phyloP scores from a whole-genome alignment of 1,140 invertebrate genomes.

The Eubasilissa regina region DNA sequence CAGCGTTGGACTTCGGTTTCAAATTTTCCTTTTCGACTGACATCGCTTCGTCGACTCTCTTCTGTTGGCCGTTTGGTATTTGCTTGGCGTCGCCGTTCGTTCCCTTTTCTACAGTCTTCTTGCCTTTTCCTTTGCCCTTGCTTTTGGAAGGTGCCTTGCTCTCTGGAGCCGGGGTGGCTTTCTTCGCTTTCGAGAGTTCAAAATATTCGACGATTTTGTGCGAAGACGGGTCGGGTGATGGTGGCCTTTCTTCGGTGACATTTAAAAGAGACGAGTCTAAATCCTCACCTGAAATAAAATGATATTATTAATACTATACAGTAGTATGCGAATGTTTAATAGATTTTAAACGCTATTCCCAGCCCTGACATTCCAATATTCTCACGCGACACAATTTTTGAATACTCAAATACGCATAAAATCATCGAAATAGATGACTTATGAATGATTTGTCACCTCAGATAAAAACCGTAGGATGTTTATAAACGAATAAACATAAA shows the following conservation, averaged over 20 bases:
- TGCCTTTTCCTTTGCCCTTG: slow-evolving; percentile 51
- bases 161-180: not conserved
- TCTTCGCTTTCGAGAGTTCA: not conserved
- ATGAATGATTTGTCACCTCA: not conserved
- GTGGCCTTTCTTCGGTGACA: slow-evolving; percentile 24
- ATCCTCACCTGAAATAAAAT: slow-evolving; percentile 8
- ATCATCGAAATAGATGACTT: not conserved
- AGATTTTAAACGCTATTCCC: too few species aligned
- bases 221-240: slow-evolving; percentile 34
- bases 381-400: not conserved
- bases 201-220: slow-evolving; percentile 58
- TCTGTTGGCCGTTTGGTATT: not conserved
- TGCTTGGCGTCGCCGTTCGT: not conserved
- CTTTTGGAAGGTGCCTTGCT: not conserved
- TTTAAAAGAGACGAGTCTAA: slow-evolving; percentile 13
- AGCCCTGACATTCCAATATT: too few species aligned
- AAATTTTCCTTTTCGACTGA: slow-evolving; percentile 25
- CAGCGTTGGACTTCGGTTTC: slow-evolving; percentile 2
- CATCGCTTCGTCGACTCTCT: not conserved
- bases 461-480: not conserved
- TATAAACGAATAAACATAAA: too few species aligned
- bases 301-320: not conserved
- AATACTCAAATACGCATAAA: not conserved
- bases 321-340: not conserved
- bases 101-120: slow-evolving; percentile 38